Percentiles rank a stretch among this genome's conserved stretches.
Conservation (phyloP, 2,888 invertebrate genomes). For the Yponomeuta malinellus region DNA sequence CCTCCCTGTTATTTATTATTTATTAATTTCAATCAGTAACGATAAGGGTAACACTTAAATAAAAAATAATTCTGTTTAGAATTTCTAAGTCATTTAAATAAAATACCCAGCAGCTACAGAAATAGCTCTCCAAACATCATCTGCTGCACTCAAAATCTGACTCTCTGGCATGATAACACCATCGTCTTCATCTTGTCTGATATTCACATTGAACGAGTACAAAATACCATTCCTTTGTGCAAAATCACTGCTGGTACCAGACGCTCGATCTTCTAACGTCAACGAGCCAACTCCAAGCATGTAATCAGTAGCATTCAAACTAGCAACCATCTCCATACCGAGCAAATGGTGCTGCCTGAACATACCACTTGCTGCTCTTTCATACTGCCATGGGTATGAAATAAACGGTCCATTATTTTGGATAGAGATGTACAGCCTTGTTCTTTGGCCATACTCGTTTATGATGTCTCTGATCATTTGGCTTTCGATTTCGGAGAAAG, state of each 20-base stretch:
- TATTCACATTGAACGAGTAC: conserved; percentile 50
- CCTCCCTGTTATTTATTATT: too few species aligned
- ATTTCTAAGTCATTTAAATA: conserved; percentile 17
- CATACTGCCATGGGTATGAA: conserved; percentile 82
- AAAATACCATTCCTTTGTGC: conserved; percentile 36
- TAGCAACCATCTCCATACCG: conserved; percentile 41
- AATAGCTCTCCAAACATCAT: conserved; percentile 52
- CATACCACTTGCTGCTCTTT: conserved; percentile 57
- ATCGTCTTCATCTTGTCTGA: conserved; percentile 35
- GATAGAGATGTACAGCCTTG: conserved; percentile 81
- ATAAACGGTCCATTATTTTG: conserved; percentile 84
- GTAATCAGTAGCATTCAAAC: conserved; percentile 37
- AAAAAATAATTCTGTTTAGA: too few species aligned
- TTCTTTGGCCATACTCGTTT: conserved; percentile 52
- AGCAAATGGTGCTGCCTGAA: conserved; percentile 47
- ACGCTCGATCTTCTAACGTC: conserved; percentile 45
- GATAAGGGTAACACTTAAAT: too few species aligned
- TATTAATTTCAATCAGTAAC: too few species aligned
- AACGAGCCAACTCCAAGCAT: conserved; percentile 41
- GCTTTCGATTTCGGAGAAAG: conserved; percentile 82
- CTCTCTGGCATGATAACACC: conserved; percentile 45
- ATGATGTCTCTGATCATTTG: conserved; percentile 73
- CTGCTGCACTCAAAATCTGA: conserved; percentile 39
- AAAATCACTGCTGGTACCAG: conserved; percentile 57
- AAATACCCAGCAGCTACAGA: conserved; percentile 36